Conservation (phyloP, 2,113 vertebrate genomes). For the Oryzias curvinotus region DNA sequence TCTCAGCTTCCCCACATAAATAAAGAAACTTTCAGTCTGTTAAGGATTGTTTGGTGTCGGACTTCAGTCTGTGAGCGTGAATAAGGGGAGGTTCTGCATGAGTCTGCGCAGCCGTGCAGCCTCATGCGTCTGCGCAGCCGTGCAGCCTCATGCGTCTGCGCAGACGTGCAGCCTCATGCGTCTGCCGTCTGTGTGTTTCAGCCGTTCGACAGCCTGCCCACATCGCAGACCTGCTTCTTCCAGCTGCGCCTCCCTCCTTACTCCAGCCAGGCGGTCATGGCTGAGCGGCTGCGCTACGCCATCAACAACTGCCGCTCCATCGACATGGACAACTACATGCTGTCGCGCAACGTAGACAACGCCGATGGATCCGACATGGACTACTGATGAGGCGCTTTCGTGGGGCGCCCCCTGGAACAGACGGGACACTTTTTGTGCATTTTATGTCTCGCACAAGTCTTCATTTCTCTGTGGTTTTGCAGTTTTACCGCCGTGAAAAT, state of each 20-base stretch:
- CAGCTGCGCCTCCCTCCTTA: slow-evolving; percentile 83
- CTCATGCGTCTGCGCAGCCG: no score
- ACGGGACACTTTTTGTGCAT: slow-evolving; percentile 63
- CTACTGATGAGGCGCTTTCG: slow-evolving; percentile 61
- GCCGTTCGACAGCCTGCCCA: slow-evolving; percentile 83
- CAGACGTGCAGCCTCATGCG: no score
- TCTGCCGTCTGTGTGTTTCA: slow-evolving; percentile 33
- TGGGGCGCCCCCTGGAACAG: background rate
- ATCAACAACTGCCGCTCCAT: slow-evolving; percentile 86
- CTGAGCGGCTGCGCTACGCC: slow-evolving; percentile 82
- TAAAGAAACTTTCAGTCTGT: no score
- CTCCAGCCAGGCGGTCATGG: slow-evolving; percentile 80
- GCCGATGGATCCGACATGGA: slow-evolving; percentile 81
- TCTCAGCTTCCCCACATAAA: no score
- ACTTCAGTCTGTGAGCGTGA: no score
- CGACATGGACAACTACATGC: slow-evolving; percentile 87
- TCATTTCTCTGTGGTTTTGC: slow-evolving; percentile 86
- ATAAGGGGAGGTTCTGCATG: no score
- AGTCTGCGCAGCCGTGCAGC: no score
- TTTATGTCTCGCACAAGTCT: slow-evolving; percentile 78
- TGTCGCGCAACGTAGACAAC: slow-evolving; percentile 80
- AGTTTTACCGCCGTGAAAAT: slow-evolving; percentile 63
- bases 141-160: no score
- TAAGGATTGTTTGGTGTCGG: no score
- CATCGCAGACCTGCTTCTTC: slow-evolving; percentile 85